Base-by-base conservation (phyloP, 2,113 vertebrate species). In the Carassius auratus region DNA sequence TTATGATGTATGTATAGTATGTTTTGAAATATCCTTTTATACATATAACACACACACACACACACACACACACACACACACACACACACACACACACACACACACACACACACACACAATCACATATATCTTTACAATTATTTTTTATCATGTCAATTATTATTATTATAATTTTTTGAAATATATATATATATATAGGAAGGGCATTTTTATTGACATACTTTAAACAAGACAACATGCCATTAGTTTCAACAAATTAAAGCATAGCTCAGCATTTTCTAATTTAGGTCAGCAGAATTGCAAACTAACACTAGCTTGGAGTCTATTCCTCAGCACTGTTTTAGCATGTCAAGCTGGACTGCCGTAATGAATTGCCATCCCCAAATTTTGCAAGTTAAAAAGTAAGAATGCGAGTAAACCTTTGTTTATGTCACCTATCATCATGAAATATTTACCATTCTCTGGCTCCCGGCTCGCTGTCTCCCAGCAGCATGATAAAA, bases 361-460 rank as follows among this genome's bases (percentile, higher is more conserved):
- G 91, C 87, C 79, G 88, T 92, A 93, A 94, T 94, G 91, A 94
- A 94, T 93, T 92, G 91, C 91, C 89, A 86, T 87, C 77, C 84
- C 90, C 86, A 90, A 92, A 93, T 93, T 92, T 92, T 94, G 92
- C 91, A 93, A 93, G 76, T 93, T 93, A 93, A 92, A 95, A 94
- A 93, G 91, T 93, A 90, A 75, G 91, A 93, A 93, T 91, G 89
- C 93, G 89, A 92, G 90, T 91, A 94, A 94, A 94, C 91, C 92
- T 94, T 93, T 94, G 93, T 94, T 95, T 93, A 92, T 95, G 93
- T 94, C 93, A 93, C 92, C 93, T 91, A 94, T 94, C 92, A 93
- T 91, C 87, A 90, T 94, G 94, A 94, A 94, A 94, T 94, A 94
- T 95, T 94, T 93, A 92, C 93, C 86, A 87, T 90, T 89, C 91